Base-by-base conservation (phyloP, 1,140 invertebrate species). In the Archivesica marissinica region DNA sequence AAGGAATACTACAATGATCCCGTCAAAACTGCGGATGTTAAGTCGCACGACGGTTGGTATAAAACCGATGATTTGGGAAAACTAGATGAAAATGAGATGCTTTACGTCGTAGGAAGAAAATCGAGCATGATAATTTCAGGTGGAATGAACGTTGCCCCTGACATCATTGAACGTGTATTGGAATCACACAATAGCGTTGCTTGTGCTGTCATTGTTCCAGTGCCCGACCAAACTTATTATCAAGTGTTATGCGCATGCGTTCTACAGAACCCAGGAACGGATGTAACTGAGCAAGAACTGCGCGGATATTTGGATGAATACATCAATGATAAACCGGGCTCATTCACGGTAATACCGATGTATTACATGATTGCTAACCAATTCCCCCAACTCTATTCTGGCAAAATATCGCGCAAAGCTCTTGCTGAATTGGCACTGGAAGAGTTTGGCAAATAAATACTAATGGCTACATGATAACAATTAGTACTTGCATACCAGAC, bases 1-100 rank as follows among this genome's bases (percentile, higher is more conserved):
- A 89, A 91, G 79, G 97, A 96, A 1, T 99, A 99, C 93, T 98
- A 89, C 82, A 92, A 90, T 86, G 88, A 94, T 61, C 89, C 90
- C 20, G 93, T 93, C 66, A 90, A 92, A 64, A 94, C 94, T 7
- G 86, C 85, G 28, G 91, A 93, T 66, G 88, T 88, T 3, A 56
- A 95, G 9, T 93, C 95, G 59, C 61, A 61, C 0, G 94, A 95
- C 64, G 94, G 94, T 0, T 94, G 92, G 92, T 86, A 93, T 30
- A 91, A 92, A 78, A 94, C 93, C 11, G 94, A 94, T 33, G 94
- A 94, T 85, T 80, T 94, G 35, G 94, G 92, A 0, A 59, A 54
- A 28, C 50, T 91, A 72, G 87, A 72, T 88, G 39, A 70, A 59
- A 33, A 88, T 82, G 75, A 83, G 17, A n/a, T 50, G 15, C 70